These are phyloP conservation scores for Potamilus streckersoni DNA, from an alignment of 1,140 invertebrate genomes.

Conservation along the genomic window DNA sequence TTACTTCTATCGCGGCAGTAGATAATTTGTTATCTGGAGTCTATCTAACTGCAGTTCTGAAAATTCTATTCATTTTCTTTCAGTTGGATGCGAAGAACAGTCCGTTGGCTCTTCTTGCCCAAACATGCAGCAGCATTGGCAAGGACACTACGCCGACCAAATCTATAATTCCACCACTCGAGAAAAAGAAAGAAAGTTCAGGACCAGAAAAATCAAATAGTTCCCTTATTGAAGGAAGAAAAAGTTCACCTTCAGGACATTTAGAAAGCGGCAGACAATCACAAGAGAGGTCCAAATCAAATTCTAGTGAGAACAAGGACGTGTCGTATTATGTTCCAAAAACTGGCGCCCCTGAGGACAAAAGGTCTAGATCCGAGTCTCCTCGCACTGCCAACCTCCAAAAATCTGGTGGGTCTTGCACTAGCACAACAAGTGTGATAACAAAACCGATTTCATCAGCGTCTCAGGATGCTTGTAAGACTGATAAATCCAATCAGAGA, in stretches of 20 bases:
- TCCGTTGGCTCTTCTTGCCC: slow-evolving; percentile 94
- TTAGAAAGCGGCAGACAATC: slow-evolving; percentile 21
- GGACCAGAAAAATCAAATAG: slow-evolving; percentile 22
- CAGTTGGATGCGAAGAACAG: slow-evolving; percentile 99
- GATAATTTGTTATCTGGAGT: too few relatives aligned
- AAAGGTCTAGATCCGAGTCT: slow-evolving; percentile 4
- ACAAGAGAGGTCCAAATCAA: slow-evolving; percentile 3
- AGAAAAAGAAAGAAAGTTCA: slow-evolving; percentile 48
- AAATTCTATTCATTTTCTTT: slow-evolving; percentile 70
- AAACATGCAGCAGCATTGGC: slow-evolving; percentile 98
- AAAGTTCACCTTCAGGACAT: slow-evolving; percentile 20
- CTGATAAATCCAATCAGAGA: too few relatives aligned
- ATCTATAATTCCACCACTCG: slow-evolving; percentile 59
- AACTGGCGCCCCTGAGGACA: too few relatives aligned
- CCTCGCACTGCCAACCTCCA: slow-evolving; percentile 19
- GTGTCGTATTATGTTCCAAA: slow-evolving; percentile 18
- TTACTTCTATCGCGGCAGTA: too few relatives aligned
- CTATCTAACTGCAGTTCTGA: too few relatives aligned
- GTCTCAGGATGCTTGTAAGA: too few relatives aligned
- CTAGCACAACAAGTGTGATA: slow-evolving; percentile 22
- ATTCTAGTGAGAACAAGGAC: slow-evolving; percentile 9
- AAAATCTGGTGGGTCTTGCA: slow-evolving; percentile 21
- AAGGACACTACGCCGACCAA: slow-evolving; percentile 81
- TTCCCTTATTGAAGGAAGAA: slow-evolving; percentile 22
- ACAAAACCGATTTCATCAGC: background rate